Evolutionary conservation across 2,797 vertebrate genomes (phyloP).

Genomic region (Siniperca obscura): DNA sequence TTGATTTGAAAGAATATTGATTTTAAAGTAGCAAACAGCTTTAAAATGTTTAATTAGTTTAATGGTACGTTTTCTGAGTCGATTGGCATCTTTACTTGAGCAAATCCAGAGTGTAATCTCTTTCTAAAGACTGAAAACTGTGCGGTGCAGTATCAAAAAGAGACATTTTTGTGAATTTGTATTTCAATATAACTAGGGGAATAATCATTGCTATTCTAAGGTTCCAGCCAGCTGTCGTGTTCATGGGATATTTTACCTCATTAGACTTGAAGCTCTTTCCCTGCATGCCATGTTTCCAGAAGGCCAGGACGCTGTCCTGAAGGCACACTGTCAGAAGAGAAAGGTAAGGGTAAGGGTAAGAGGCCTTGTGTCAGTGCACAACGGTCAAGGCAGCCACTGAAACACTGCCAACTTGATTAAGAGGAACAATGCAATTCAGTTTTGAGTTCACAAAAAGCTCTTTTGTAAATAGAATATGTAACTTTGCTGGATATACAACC

Average conservation of each 20-base stretch:
- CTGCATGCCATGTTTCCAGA: slow-evolving; percentile 99
- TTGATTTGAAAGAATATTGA: slow-evolving; percentile 1
- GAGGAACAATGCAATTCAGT: not conserved
- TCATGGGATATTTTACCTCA: slow-evolving; percentile 85
- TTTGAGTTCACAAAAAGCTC: not conserved
- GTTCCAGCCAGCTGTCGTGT: not conserved
- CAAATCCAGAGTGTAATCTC: not conserved
- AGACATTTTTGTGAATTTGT: not conserved
- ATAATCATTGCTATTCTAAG: not conserved
- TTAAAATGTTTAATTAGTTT: not conserved
- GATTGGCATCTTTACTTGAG: not conserved
- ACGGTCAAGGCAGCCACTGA: not conserved
- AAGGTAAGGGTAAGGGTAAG: not conserved
- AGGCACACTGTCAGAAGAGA: slow-evolving; percentile 91
- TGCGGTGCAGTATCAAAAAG: not conserved
- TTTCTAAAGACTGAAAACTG: not conserved
- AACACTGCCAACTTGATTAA: not conserved
- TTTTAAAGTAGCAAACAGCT: slow-evolving; percentile 4
- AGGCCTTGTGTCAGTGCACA: slow-evolving; percentile 24
- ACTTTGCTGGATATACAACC: not conserved
- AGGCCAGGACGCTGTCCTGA: slow-evolving; percentile 98
- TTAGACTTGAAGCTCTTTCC: slow-evolving; percentile 99
- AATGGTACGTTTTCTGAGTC: not conserved
- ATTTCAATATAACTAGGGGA: not conserved
- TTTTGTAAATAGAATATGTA: not conserved